These are phyloP conservation scores for Papilio helenus DNA, from an alignment of 1,140 invertebrate species.

Conservation along the genomic window DNA sequence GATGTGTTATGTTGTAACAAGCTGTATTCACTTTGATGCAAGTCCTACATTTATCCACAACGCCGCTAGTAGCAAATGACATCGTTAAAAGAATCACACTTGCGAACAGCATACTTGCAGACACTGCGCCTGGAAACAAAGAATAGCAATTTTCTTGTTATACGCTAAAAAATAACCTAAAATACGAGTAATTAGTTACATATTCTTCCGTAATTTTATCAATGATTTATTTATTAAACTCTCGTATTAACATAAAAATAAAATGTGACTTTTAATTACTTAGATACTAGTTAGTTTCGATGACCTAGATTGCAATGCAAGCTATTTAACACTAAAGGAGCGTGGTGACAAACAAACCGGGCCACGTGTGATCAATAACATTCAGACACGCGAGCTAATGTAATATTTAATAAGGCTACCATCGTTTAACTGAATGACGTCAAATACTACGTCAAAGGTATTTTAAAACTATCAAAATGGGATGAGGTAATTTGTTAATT, in stretches of 20 bases:
- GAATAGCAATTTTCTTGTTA: not conserved
- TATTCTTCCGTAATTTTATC: not conserved
- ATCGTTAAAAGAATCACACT: not conserved
- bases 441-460: not conserved
- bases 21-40: constrained; percentile 60
- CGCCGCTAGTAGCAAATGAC: constrained; percentile 21
- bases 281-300: not conserved
- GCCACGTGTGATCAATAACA: not conserved
- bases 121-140: constrained; percentile 11
- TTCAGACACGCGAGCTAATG: not conserved
- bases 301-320: not conserved
- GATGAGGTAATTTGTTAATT: not conserved
- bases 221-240: not conserved
- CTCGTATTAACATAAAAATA: not conserved
- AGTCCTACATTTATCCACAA: constrained; percentile 46
- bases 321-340: not conserved
- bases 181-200: not conserved
- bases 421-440: not conserved
- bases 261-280: not conserved
- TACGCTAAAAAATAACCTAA: too few species aligned
- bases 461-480: not conserved
- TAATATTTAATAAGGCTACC: constrained; percentile 11
- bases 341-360: not conserved
- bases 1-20: constrained; percentile 63
- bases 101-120: constrained; percentile 12